Conservation (phyloP, 2,113 vertebrate species). For the Podocnemis expansa region DNA sequence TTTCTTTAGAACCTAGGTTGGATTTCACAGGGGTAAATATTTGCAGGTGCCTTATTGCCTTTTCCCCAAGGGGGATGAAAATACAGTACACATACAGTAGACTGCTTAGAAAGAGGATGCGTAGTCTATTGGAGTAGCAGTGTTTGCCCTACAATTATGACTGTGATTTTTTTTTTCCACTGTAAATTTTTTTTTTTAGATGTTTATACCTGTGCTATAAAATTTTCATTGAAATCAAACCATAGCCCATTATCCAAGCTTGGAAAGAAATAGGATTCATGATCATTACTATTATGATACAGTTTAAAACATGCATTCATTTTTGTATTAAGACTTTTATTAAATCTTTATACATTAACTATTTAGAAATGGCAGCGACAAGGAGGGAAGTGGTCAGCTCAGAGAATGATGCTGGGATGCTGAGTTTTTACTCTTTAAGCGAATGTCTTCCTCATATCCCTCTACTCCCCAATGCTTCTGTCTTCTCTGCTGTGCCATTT, state of each 20-base stretch:
- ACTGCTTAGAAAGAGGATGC: constrained; percentile 1
- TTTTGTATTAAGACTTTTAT: neutral
- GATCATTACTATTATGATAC: neutral
- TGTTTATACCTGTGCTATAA: neutral
- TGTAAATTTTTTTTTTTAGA: neutral
- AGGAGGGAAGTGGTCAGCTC: neutral
- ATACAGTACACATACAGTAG: neutral
- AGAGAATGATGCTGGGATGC: neutral
- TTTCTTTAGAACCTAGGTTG: constrained; percentile 39
- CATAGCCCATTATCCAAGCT: neutral
- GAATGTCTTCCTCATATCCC: accelerated
- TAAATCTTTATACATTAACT: neutral
- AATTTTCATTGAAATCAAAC: neutral
- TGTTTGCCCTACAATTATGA: constrained; percentile 15
- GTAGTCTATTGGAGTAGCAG: neutral
- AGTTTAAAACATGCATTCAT: neutral
- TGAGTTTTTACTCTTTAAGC: neutral
- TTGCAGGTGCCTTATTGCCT: constrained; percentile 53
- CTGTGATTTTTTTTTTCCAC: neutral
- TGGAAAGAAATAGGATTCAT: neutral
- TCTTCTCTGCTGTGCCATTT: neutral
- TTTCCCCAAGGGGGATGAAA: neutral
- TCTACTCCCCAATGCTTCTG: neutral
- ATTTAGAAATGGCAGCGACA: neutral
- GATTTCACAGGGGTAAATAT: constrained; percentile 47